Percentiles rank a stretch among this genome's conserved stretches.
Conservation (phyloP, 2,113 vertebrate species). For the Anser brachyrhynchus region DNA sequence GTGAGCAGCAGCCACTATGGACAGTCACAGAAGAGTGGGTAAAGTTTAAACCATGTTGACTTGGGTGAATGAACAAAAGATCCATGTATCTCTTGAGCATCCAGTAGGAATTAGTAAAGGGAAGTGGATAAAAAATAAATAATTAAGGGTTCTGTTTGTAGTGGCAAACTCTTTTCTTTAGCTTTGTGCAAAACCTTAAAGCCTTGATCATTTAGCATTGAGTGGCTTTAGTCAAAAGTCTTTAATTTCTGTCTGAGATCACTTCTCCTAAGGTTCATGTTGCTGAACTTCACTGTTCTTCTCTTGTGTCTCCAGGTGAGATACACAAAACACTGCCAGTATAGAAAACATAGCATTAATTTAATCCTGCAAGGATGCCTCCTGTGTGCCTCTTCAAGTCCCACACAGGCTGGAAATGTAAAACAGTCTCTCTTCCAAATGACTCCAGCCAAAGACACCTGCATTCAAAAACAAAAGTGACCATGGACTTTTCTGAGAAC, state of each 20-base stretch:
- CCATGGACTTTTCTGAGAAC: background rate
- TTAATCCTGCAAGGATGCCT: background rate
- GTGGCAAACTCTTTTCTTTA: background rate
- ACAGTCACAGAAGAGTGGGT: background rate
- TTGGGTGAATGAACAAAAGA: background rate
- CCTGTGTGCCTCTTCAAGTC: background rate
- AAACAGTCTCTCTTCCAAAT: background rate
- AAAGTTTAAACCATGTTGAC: background rate
- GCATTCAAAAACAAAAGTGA: background rate
- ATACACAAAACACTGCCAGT: background rate
- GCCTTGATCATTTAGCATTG: conserved; percentile 30
- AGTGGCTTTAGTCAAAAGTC: conserved; percentile 17
- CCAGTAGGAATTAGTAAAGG: background rate
- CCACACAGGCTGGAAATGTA: background rate
- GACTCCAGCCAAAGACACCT: background rate
- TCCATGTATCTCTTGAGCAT: background rate
- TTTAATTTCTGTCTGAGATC: conserved; percentile 47
- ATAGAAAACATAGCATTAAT: background rate
- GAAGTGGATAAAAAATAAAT: background rate
- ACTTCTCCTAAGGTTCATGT: conserved; percentile 12
- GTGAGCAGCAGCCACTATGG: background rate
- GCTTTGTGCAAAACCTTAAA: conserved; percentile 1
- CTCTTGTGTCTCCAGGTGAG: background rate
- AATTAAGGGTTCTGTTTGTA: background rate
- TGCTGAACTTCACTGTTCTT: background rate